Conservation (phyloP, 1,140 invertebrate species). For the Vollenhovia emeryi region DNA sequence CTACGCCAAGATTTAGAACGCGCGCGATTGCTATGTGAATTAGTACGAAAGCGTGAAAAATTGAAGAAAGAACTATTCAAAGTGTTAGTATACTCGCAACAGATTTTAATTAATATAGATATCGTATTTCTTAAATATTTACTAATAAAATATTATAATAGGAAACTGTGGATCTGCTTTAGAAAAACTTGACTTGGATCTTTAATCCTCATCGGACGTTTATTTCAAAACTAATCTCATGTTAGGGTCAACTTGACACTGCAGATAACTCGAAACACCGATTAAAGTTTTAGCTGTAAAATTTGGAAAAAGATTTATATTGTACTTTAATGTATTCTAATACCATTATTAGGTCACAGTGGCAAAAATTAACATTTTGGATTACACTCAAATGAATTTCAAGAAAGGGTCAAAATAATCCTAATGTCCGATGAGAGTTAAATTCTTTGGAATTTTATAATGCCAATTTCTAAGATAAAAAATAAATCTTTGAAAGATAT, state of each 20-base stretch:
- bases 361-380: too few species aligned
- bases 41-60: conserved; percentile 98
- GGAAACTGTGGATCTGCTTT: not conserved
- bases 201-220: too few species aligned
- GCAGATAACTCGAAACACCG: too few species aligned
- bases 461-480: not conserved
- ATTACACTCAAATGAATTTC: too few species aligned
- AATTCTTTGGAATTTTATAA: not conserved
- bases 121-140: not conserved
- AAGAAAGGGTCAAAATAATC: too few species aligned
- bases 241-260: too few species aligned
- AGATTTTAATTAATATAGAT: not conserved
- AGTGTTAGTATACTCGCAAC: conserved; percentile 82
- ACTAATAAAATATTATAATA: not conserved
- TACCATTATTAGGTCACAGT: too few species aligned
- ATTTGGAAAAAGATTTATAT: too few species aligned
- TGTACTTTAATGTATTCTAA: too few species aligned
- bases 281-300: too few species aligned
- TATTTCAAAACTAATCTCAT: too few species aligned
- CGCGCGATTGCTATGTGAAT: conserved; percentile 95
- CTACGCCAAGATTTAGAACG: conserved; percentile 97
- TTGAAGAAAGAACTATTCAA: conserved; percentile 95
- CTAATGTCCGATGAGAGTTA: too few species aligned
- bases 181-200: not conserved
- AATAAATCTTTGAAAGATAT: not conserved